phyloP scores from a whole-genome alignment of 2,113 vertebrate genomes.

The Dolichotis patagonum region DNA sequence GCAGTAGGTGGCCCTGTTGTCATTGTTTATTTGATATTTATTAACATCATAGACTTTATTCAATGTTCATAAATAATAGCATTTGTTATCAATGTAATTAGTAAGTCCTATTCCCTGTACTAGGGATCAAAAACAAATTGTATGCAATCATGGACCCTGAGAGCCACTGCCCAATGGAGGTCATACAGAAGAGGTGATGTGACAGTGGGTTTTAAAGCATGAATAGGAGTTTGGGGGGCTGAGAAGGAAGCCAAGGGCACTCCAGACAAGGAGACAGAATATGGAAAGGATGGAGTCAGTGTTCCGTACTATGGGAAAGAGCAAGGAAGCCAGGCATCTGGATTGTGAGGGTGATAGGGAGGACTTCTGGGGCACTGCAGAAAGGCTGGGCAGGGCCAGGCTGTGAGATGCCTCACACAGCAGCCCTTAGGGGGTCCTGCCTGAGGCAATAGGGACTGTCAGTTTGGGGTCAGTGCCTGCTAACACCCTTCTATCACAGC shows the following conservation, averaged over 20 bases:
- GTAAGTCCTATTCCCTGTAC: background rate
- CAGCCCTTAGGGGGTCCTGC: too few relatives aligned
- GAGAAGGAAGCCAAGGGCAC: background rate
- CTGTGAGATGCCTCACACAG: background rate
- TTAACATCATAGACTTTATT: background rate
- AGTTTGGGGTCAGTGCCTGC: background rate
- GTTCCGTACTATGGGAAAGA: background rate
- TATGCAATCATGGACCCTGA: background rate
- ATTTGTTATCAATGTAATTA: background rate
- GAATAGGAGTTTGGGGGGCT: background rate
- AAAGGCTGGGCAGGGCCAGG: background rate
- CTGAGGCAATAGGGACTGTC: background rate
- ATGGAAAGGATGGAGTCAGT: background rate
- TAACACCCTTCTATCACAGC: background rate
- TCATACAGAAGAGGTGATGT: background rate
- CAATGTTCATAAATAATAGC: background rate
- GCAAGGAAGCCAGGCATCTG: background rate
- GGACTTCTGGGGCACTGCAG: background rate
- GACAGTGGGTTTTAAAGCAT: background rate
- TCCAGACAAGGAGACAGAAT: background rate
- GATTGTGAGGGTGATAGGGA: background rate
- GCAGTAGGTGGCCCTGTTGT: accelerated
- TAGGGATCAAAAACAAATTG: background rate
- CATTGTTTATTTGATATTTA: background rate
- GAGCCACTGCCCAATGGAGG: background rate